Percentiles rank a stretch among this genome's conserved stretches.
Conservation (phyloP, 2,888 invertebrate species). For the Rutpela maculata region DNA sequence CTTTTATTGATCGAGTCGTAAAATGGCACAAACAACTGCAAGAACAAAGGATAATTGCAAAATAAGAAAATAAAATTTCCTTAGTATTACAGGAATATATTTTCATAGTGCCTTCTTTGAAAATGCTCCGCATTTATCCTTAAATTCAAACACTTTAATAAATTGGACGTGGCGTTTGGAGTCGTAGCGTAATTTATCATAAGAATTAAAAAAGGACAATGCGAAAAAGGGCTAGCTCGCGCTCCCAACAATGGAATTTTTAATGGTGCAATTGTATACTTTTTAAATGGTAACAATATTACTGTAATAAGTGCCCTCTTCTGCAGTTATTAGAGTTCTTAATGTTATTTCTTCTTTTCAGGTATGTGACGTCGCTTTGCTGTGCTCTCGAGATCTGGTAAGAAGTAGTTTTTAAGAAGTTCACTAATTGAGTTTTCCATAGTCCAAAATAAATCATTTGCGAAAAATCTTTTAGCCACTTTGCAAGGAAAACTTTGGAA, state of each 20-base stretch:
- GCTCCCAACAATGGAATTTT: background rate
- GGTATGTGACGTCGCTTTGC: background rate
- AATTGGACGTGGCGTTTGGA: slow-evolving; percentile 9
- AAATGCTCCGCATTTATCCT: slow-evolving; percentile 4
- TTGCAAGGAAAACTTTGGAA: too few relatives aligned
- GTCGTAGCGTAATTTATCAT: slow-evolving; percentile 9
- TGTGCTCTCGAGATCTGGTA: background rate
- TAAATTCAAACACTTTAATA: slow-evolving; percentile 26
- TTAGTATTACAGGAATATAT: slow-evolving; percentile 17
- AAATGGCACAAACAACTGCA: background rate
- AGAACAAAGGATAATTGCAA: slow-evolving; percentile 26
- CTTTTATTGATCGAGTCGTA: background rate
- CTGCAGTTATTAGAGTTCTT: background rate
- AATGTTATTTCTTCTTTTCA: background rate
- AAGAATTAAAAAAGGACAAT: slow-evolving; percentile 7
- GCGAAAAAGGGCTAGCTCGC: background rate
- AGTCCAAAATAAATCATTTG: too few relatives aligned
- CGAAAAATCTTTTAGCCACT: too few relatives aligned
- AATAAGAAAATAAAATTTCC: slow-evolving; percentile 18
- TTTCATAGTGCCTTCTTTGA: background rate
- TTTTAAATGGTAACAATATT: background rate
- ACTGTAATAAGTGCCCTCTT: background rate
- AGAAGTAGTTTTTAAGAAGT: background rate
- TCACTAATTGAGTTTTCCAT: too few relatives aligned
- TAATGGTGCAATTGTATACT: background rate